These are phyloP conservation scores for Phalacrocorax aristotelis DNA, from an alignment of 2,113 vertebrate species.

Conservation along the genomic window DNA sequence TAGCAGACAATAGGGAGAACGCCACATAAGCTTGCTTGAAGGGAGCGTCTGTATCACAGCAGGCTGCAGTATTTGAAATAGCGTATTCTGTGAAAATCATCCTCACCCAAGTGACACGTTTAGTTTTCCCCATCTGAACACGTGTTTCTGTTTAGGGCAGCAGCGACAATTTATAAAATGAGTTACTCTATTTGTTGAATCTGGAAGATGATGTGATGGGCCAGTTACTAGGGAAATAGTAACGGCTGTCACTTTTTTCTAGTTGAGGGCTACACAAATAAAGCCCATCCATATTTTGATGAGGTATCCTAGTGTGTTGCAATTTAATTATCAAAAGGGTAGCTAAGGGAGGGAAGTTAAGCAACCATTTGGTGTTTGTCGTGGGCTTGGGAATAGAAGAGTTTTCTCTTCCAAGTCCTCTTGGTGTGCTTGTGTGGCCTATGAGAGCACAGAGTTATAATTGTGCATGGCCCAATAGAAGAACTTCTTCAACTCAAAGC, in stretches of 20 bases:
- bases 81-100: neutral
- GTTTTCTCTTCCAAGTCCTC: neutral
- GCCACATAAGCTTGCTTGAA: neutral
- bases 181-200: neutral
- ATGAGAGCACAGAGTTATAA: neutral
- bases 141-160: neutral
- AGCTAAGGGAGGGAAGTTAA: neutral
- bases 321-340: neutral
- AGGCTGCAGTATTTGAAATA: neutral
- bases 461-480: neutral
- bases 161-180: accelerated
- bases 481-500: neutral
- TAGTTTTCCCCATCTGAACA: neutral
- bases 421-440: neutral
- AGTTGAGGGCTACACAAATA: neutral
- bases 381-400: neutral
- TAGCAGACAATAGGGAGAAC: neutral
- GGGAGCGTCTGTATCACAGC: neutral
- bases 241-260: neutral
- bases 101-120: neutral
- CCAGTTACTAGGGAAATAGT: neutral
- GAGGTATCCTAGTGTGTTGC: neutral
- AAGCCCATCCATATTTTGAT: neutral
- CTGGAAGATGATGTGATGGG: neutral
- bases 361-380: neutral